A percentile compares a stretch with the other conserved stretches of the same genome.
Evolutionary conservation across 1,140 invertebrate genomes (phyloP).

Genomic region (Steinernema khuongi): DNA sequence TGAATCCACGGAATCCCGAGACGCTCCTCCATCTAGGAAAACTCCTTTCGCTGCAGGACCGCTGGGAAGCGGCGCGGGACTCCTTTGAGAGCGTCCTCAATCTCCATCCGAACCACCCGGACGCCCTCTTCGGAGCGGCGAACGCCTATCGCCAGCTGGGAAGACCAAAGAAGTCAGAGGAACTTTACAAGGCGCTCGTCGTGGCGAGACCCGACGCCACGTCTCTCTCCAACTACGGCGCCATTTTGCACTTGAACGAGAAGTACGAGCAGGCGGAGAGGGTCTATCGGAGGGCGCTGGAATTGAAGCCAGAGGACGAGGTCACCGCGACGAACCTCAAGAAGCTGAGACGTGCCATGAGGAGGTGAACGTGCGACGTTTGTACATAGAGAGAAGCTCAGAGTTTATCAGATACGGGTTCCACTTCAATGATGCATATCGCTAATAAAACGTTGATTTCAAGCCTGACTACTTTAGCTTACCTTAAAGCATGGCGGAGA

Average conservation of each 20-base stretch:
- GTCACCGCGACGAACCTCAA: background rate
- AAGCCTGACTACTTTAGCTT: too few relatives aligned
- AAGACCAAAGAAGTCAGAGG: background rate
- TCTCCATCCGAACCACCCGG: background rate
- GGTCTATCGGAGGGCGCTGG: constrained; percentile 13
- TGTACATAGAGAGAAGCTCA: constrained; percentile 11
- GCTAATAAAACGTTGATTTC: background rate
- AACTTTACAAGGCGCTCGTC: background rate
- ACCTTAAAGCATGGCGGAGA: too few relatives aligned
- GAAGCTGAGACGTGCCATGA: background rate
- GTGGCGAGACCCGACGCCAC: background rate
- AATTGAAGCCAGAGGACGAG: constrained; percentile 3
- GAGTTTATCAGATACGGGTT: background rate
- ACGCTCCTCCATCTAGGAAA: background rate
- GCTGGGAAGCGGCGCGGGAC: background rate
- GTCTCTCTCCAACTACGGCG: constrained; percentile 17
- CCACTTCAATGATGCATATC: background rate
- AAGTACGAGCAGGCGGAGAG: constrained; percentile 20
- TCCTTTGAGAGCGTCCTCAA: constrained; percentile 6
- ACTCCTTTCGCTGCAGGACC: background rate
- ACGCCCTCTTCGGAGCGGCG: constrained; percentile 19
- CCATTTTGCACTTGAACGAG: constrained; percentile 27
- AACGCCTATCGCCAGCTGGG: constrained; percentile 17
- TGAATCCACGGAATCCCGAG: background rate
- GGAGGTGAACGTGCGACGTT: background rate